Base-by-base conservation (phyloP, 1,140 invertebrate genomes). In the Drosophila parvula region DNA sequence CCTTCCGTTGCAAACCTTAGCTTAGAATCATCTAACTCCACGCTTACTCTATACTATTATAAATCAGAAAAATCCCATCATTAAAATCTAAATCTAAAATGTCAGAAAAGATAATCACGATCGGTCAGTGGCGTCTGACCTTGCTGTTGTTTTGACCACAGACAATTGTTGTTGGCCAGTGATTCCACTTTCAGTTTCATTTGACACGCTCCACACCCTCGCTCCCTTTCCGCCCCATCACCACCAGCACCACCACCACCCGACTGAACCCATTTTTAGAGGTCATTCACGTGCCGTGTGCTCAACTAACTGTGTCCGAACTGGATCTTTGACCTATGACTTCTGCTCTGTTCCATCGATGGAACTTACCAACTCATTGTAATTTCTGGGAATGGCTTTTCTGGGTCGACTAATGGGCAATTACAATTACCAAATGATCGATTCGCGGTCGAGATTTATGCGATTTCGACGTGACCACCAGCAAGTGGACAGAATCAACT, bases 101-200 rank as follows among this genome's bases (percentile, higher is more conserved):
- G 60, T 44, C 36, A 51, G 44, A 63, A 30, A 55, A 67, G 62
- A 32, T 69, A 69, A 73, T 73, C 67, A 71, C 69, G 69, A 77
- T 73, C 77, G 84, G 83, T 86, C 83, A 85, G 55, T 82, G 60
- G 77, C 84, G 79, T 69, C 78, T 84, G 84, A 81, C 84, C 84
- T 90, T 89, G 84, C 59, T 60, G 55, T 79, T 82, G 79, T 79
- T 86, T 82, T 77, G 51, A 67, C 43, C 56, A 77, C 41, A 76
- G 22, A 74, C 51, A 76, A 65, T 75, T 75, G 60, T 75, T 75
- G 60, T 27, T 55, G 12, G 48, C 22, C 41, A 67, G 70, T 68
- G 61, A 82, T 77, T 70, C 63, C 40, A 78, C 81, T 85, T 70
- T 81, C 64, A 58, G 68, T 85, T 85, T 74, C 63, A 62, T 69